Evolutionary conservation across 2,113 vertebrate genomes (phyloP), one percentile per base, ranked within the genome.

Genomic region (Caretta caretta): DNA sequence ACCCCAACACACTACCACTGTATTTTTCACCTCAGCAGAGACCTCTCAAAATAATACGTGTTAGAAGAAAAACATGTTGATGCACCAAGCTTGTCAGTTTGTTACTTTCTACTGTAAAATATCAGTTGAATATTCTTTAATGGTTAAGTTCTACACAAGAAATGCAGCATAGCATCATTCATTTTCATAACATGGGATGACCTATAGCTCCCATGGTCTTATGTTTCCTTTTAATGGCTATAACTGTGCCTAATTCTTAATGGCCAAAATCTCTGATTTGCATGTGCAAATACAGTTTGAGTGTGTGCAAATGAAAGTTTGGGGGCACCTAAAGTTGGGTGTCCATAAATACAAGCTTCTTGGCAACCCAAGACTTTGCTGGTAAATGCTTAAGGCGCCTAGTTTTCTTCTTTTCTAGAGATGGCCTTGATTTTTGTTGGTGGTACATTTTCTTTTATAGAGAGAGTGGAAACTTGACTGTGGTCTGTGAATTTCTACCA

Each of bases 191-290:
- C 1, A 0, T 4, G 10, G 76, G 35, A 4, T 87, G 24, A 29
- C 1, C 2, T 22, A 5, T 31, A 17, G 31, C 6, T 54, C 78
- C 46, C 14, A 16, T 16, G 14, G 29, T 29, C 31, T 24, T 6
- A 12, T 59, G 17, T 31, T 51, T 16, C 42, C 1, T 1, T 31
- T 27, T 38, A 27, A 3, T 20, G 57, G 57, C 57, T 62, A 6
- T 13, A 1, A 0, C 1, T 31, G 22, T 13, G 31, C 27, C 11
- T 14, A 50, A 2, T 80, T 72, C 31, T 24, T 31, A 4, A 46
- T 24, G 57, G 1, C 25, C 35, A 19, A 59, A 65, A 29, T 62
- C 59, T 1, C 8, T 3, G 38, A 14, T 22, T 14, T 75, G 5
- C 5, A 8, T 2, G 38, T 56, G 29, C 48, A 42, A 72, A 50